A percentile compares a stretch with the other conserved stretches of the same genome.
phyloP scores from a whole-genome alignment of 30 jellyfish, hydroid and myxozoan genomes.

The Chironex yamaguchii region DNA sequence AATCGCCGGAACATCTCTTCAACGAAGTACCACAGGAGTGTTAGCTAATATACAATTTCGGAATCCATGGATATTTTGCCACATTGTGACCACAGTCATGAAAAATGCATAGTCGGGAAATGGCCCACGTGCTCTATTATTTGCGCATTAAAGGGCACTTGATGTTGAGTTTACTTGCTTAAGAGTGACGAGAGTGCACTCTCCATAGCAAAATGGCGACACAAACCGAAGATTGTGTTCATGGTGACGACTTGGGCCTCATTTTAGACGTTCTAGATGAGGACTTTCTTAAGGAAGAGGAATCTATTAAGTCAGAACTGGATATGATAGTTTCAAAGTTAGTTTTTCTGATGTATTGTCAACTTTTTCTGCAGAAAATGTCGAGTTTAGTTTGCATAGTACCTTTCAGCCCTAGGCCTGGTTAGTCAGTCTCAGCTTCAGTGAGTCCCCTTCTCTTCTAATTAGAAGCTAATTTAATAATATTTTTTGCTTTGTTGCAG shows the following conservation, averaged over 20 bases:
- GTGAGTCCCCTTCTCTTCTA: no score
- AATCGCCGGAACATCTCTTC: no score
- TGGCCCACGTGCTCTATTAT: constrained; percentile 41
- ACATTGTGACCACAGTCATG: constrained; percentile 35
- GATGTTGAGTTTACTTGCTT: constrained; percentile 13
- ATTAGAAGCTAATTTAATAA: no score
- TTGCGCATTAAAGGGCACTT: neutral
- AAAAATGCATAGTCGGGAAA: constrained; percentile 39
- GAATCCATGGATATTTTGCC: no score
- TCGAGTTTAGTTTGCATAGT: no score
- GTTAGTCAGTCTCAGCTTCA: no score
- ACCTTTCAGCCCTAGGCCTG: no score
- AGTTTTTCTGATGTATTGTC: no score
- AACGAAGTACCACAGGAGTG: no score
- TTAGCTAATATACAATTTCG: no score
- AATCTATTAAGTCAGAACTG: constrained; percentile 22
- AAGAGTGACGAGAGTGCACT: constrained; percentile 51
- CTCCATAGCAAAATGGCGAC: neutral
- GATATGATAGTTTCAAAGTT: constrained; percentile 28
- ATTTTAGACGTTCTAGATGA: constrained; percentile 44
- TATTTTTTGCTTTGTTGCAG: no score
- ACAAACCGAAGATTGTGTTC: constrained; percentile 2
- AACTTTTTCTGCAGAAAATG: no score
- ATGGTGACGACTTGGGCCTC: constrained; percentile 32
- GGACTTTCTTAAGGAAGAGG: constrained; percentile 30